A percentile compares a stretch with the other conserved stretches of the same genome.
These are phyloP conservation scores for Squalus acanthias DNA, from an alignment of 2,797 vertebrate genomes.

Conservation along the genomic window DNA sequence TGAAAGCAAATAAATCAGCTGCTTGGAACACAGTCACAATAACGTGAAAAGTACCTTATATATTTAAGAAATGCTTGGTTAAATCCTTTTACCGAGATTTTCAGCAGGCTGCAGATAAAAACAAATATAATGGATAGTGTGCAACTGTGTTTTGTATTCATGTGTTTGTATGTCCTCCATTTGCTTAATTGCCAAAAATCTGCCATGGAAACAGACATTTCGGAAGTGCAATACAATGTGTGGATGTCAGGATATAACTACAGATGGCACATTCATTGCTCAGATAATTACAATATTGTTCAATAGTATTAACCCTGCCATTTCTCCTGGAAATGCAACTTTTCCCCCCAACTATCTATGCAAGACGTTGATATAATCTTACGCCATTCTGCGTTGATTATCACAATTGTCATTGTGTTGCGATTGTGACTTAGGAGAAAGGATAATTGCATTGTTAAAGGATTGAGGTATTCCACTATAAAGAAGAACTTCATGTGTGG, in stretches of 20 bases:
- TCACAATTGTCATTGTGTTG: background rate
- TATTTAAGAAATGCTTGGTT: background rate
- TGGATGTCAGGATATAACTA: background rate
- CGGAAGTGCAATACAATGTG: conserved; percentile 12
- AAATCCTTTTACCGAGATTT: background rate
- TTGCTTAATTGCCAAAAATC: conserved; percentile 1
- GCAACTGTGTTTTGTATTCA: conserved; percentile 15
- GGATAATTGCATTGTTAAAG: background rate
- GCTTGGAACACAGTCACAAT: background rate
- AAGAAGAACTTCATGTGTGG: background rate
- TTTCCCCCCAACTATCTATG: background rate
- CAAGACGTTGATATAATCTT: background rate
- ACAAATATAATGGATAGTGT: background rate
- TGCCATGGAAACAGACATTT: conserved; percentile 25
- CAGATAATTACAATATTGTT: background rate
- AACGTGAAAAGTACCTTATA: background rate
- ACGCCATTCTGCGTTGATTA: background rate
- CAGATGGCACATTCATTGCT: conserved; percentile 25
- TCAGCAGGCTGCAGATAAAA: background rate
- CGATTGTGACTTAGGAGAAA: background rate
- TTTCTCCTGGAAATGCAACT: background rate
- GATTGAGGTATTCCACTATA: background rate
- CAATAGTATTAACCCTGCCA: background rate
- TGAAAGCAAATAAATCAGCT: background rate
- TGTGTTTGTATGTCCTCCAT: background rate